Conservation (phyloP, 2,888 invertebrate species). For the Aleiodes leptofemur region DNA sequence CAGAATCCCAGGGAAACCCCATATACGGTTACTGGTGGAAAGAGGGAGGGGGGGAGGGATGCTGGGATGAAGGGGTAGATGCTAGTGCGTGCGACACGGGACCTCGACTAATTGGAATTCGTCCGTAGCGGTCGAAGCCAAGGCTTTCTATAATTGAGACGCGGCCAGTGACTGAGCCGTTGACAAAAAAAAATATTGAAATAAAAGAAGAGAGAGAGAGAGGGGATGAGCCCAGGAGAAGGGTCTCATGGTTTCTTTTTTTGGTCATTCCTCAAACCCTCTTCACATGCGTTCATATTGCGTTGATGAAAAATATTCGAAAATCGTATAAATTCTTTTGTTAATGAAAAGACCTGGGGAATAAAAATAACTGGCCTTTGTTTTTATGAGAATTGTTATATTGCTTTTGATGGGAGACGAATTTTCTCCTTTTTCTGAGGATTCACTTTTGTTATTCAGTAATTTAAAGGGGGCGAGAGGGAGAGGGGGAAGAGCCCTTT, state of each 20-base stretch:
- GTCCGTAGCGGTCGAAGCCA: slow-evolving; percentile 74
- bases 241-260: slow-evolving; percentile 49
- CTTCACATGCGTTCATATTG: slow-evolving; percentile 34
- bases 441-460: no score
- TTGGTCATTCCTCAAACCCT: background rate
- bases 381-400: slow-evolving; percentile 1
- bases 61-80: slow-evolving; percentile 55
- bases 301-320: slow-evolving; percentile 37
- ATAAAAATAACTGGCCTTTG: background rate
- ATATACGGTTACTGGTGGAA: slow-evolving; percentile 61
- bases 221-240: slow-evolving; percentile 66
- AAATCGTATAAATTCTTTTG: slow-evolving; percentile 43
- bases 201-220: slow-evolving; percentile 49
- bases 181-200: slow-evolving; percentile 58
- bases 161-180: slow-evolving; percentile 69
- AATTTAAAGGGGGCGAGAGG: no score
- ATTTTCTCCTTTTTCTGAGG: no score
- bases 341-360: slow-evolving; percentile 3
- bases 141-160: slow-evolving; percentile 75
- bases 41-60: background rate
- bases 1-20: slow-evolving; percentile 74
- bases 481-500: no score
- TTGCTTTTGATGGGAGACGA: no score
- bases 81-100: slow-evolving; percentile 68
- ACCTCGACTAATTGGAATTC: slow-evolving; percentile 74